phyloP scores from a whole-genome alignment of 2,888 invertebrate genomes.

The Dromius quadrimaculatus region DNA sequence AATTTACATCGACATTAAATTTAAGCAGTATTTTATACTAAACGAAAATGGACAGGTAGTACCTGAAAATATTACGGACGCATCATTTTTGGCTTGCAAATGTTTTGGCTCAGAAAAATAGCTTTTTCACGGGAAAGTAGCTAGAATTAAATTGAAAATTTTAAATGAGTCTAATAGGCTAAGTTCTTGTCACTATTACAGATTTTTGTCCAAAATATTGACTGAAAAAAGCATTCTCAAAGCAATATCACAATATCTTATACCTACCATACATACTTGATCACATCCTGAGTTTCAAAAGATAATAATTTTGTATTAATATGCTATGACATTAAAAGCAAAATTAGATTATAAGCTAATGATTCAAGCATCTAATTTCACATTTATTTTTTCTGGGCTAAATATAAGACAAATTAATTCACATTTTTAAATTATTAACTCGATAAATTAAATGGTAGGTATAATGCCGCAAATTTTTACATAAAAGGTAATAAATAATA shows the following conservation, averaged over 20 bases:
- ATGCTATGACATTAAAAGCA: conserved; percentile 37
- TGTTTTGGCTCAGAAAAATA: conserved; percentile 32
- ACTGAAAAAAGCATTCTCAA: neutral
- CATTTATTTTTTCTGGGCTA: conserved; percentile 31
- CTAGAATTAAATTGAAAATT: conserved; percentile 21
- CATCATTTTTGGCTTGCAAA: conserved; percentile 28
- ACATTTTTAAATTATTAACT: conserved; percentile 27
- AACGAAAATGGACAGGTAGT: conserved; percentile 30
- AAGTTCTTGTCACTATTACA: conserved; percentile 7
- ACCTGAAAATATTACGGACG: conserved; percentile 36
- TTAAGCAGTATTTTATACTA: conserved; percentile 38
- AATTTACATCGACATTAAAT: conserved; percentile 33
- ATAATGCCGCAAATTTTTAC: conserved; percentile 21
- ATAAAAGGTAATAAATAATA: conserved; percentile 17
- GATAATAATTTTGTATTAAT: conserved; percentile 16
- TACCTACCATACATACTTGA: conserved; percentile 38
- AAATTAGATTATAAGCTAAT: conserved; percentile 25
- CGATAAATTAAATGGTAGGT: conserved; percentile 41
- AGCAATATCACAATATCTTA: conserved; percentile 27
- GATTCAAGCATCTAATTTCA: conserved; percentile 34
- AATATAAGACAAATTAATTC: conserved; percentile 9
- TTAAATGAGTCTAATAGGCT: conserved; percentile 1
- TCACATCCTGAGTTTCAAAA: conserved; percentile 28
- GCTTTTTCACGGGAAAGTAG: conserved; percentile 40
- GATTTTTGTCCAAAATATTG: conserved; percentile 1